These are phyloP conservation scores for Halocynthia aurantium DNA, from an alignment of 23 tunicate genomes.

Conservation along the genomic window DNA sequence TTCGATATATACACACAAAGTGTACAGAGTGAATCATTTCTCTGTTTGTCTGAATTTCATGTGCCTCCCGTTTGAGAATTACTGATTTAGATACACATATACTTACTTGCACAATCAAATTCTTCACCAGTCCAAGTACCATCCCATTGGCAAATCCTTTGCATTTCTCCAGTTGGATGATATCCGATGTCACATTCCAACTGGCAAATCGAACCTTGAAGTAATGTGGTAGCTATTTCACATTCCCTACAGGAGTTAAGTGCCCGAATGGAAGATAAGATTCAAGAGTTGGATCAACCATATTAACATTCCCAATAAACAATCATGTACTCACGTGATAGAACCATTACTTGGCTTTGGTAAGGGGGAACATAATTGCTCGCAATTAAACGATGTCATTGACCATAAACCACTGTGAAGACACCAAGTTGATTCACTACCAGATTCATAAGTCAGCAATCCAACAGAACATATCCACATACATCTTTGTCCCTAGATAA, in stretches of 20 bases:
- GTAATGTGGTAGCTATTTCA: neutral
- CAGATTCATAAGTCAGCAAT: neutral
- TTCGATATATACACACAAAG: too few species aligned
- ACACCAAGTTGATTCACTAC: slow-evolving; percentile 1
- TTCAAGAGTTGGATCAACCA: too few species aligned
- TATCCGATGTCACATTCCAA: slow-evolving; percentile 28
- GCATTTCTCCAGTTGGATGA: slow-evolving; percentile 27
- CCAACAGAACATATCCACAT: slow-evolving; percentile 26
- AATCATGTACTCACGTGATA: neutral
- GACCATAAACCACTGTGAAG: slow-evolving; percentile 33
- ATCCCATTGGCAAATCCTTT: slow-evolving; percentile 56
- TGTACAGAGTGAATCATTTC: neutral
- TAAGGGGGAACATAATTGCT: slow-evolving; percentile 10
- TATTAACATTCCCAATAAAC: too few species aligned
- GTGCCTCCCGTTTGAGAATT: too few species aligned
- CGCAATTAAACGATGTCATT: slow-evolving; percentile 18
- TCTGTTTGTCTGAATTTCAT: neutral
- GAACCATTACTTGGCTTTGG: neutral
- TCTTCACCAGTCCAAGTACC: slow-evolving; percentile 41
- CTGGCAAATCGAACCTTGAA: slow-evolving; percentile 32
- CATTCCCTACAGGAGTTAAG: neutral
- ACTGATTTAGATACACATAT: neutral
- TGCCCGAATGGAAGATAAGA: too few species aligned
- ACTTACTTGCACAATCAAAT: slow-evolving; percentile 36
- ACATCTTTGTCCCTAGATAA: slow-evolving; percentile 28